These are phyloP conservation scores for Apeltes quadracus DNA, from an alignment of 2,113 vertebrate species.

Conservation along the genomic window DNA sequence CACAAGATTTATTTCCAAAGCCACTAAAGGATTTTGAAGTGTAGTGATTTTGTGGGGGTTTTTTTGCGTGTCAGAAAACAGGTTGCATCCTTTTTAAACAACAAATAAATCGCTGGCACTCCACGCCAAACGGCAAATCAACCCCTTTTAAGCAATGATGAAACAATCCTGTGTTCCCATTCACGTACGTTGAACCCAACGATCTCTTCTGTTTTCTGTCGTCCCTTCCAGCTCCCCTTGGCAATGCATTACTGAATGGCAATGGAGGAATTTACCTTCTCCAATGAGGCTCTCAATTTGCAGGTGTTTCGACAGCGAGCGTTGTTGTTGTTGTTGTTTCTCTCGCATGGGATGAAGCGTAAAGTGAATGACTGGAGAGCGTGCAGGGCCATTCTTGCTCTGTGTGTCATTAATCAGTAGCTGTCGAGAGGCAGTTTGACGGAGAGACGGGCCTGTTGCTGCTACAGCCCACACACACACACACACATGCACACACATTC, in stretches of 20 bases:
- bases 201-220: slow-evolving; percentile 35
- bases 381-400: slow-evolving; percentile 60
- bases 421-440: slow-evolving; percentile 71
- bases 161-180: slow-evolving; percentile 55
- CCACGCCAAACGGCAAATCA: slow-evolving; percentile 52
- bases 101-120: slow-evolving; percentile 50
- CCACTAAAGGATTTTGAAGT: slow-evolving; percentile 15
- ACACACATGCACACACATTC: slow-evolving; percentile 8
- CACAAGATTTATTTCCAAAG: slow-evolving; percentile 26
- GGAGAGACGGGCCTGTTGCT: slow-evolving; percentile 65
- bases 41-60: slow-evolving; percentile 2
- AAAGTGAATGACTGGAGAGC: slow-evolving; percentile 67
- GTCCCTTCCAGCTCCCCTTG: slow-evolving; percentile 46
- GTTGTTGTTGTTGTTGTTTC: slow-evolving; percentile 51
- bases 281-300: slow-evolving; percentile 72
- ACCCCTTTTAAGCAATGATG: slow-evolving; percentile 58
- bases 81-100: slow-evolving; percentile 30
- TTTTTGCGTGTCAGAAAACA: slow-evolving; percentile 9
- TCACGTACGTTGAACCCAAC: slow-evolving; percentile 55
- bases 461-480: slow-evolving; percentile 40
- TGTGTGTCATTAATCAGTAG: slow-evolving; percentile 75
- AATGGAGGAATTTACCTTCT: slow-evolving; percentile 60
- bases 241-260: slow-evolving; percentile 57
- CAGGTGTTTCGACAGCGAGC: slow-evolving; percentile 39
- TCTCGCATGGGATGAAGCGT: slow-evolving; percentile 60